Base-by-base conservation (phyloP, 2,888 invertebrate species). In the Drosophila subsilvestris region DNA sequence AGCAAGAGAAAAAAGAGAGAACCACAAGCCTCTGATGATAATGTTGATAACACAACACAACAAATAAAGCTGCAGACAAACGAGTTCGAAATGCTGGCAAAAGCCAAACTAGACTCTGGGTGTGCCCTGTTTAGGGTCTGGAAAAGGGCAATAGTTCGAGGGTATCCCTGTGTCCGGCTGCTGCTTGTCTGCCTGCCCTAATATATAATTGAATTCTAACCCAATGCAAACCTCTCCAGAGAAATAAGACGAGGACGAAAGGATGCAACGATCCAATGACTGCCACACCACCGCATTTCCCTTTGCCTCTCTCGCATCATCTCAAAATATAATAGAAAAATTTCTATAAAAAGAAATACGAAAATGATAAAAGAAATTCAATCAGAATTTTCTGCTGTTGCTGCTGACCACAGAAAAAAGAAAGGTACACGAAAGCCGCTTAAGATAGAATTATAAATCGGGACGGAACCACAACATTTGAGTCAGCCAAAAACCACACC, bases 161-260 rank as follows among this genome's bases (percentile, higher is more conserved):
- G 54, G 78, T 74, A 84, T 70, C 27, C 18, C 14, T 4, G 8
- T 29, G 42, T 50, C 43, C 60, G 12, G 17, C 44, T 37, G 32
- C 55, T 32, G 65, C 45, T 43, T 58, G n/a, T 50, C 63, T 68
- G 54, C 1, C 69, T 58, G 63, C 65, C 75, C 68, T 82, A 71
- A 60, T 60, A 76, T 74, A 89, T 87, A 85, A 85, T 89, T 87
- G 85, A 85, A 85, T 85, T 81, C 86, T 87, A 89, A 79, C 62
- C 88, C 83, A 72, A 86, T 63, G 78, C 78, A 73, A 63, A 63
- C 76, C 80, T 88, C 83, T 86, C 83, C 69, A 80, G 83, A 83
- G 83, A 79, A 87, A 86, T 88, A 80, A 56, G 60, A 69, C 27
- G 74, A 63, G 61, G 44, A 60, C 71, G 78, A 70, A 63, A 44